Conservation (phyloP, 2,113 vertebrate species). For the Gymnogyps californianus region DNA sequence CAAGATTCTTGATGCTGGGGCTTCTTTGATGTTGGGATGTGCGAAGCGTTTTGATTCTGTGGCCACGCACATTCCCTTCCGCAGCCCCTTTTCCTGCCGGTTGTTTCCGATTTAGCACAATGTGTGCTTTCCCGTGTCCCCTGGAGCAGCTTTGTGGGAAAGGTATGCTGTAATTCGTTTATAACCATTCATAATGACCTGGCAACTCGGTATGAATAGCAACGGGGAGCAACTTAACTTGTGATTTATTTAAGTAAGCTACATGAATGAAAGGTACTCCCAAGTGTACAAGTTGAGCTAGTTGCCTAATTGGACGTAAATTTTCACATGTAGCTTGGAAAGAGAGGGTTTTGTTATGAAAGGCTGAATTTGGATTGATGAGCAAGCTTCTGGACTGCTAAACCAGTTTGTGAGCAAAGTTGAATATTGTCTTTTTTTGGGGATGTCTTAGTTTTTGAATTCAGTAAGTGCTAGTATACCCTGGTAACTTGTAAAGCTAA, state of each 20-base stretch:
- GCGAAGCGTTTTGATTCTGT: not conserved
- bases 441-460: not conserved
- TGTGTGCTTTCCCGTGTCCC: not conserved
- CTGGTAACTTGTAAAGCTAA: constrained; percentile 2
- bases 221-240: constrained; percentile 46
- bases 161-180: constrained; percentile 52
- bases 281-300: constrained; percentile 17
- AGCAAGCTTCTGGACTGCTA: constrained; percentile 27
- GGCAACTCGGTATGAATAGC: constrained; percentile 31
- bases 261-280: constrained; percentile 57
- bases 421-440: not conserved
- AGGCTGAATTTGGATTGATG: constrained; percentile 11
- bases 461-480: not conserved
- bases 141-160: constrained; percentile 46
- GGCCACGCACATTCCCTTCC: not conserved
- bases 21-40: not conserved
- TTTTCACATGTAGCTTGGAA: constrained; percentile 49
- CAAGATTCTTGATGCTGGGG: not conserved
- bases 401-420: constrained; percentile 12
- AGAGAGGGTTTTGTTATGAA: not conserved
- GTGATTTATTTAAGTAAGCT: constrained; percentile 62
- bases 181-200: constrained; percentile 45
- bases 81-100: not conserved
- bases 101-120: constrained; percentile 14
- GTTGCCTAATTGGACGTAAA: constrained; percentile 47